Base-by-base conservation (phyloP, 2,888 invertebrate genomes). In the Zele albiditarsus region DNA sequence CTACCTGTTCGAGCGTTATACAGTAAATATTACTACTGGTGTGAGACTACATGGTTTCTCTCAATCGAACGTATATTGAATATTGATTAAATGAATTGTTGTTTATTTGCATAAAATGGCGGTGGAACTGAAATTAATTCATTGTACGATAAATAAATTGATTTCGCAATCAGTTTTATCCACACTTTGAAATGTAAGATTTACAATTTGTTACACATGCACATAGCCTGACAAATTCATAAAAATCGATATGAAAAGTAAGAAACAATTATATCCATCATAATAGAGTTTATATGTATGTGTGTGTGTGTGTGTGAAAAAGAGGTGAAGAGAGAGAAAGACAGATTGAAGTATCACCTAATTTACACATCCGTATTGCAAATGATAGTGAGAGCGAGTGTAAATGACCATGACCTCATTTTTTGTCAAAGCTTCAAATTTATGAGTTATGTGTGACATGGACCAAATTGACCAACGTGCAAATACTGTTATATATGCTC, bases 371-470 rank as follows among this genome's bases (percentile, higher is more conserved):
- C 79, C 78, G 78, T 79, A 80, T 79, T 77, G 78, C 73, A 71
- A 77, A 80, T 80, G 71, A 78, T 78, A 80, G 65, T 73, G 72
- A 74, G 42, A 72, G 60, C 63, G 53, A 75, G 77, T 77, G 25
- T 77, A 75, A 78, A 79, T 77, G 82, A 80, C 84, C 83, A 77
- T 85, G 84, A 83, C 83, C 83, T 79, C 83, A 76, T 85, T 85
- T 53, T 53, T 79, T 80, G 77, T 82, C 79, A 80, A 79, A 75
- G 77, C 80, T 80, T 79, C 81, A 81, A 83, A 77, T 46, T 76
- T 75, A 75, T 78, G 74, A 77, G 73, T 77, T 78, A 67, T 71
- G 67, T 67, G 63, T 60, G 68, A 53, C 53, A 10, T 53, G 53
- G n/a, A 53, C 23, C 73, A 66, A 60, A 67, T 73, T 75, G 79